Percentiles rank a stretch among this genome's conserved stretches.
phyloP scores from a whole-genome alignment of 2,888 invertebrate species.

The Apeira syringaria region DNA sequence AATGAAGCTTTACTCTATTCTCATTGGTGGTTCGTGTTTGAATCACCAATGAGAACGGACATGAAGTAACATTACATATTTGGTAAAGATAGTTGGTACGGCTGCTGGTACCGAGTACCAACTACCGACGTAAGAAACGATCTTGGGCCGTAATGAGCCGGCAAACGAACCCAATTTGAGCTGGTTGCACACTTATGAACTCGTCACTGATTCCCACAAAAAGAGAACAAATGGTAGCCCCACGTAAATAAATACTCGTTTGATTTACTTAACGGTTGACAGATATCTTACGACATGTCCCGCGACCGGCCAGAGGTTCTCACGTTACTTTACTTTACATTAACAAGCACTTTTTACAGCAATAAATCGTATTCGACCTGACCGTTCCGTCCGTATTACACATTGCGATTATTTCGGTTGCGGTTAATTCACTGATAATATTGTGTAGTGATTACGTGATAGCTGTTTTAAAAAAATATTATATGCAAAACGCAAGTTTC shows the following conservation, averaged over 20 bases:
- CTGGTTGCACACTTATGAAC: neutral
- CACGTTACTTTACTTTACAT: slow-evolving; percentile 31
- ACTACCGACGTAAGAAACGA: no score
- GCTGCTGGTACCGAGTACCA: no score
- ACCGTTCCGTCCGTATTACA: slow-evolving; percentile 1
- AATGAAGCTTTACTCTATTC: no score
- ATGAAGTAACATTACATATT: no score
- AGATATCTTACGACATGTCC: slow-evolving; percentile 24
- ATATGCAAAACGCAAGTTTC: no score
- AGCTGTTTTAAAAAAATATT: no score
- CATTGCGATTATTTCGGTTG: slow-evolving; percentile 9
- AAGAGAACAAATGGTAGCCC: slow-evolving; percentile 6
- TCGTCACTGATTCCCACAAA: neutral
- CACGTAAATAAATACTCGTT: slow-evolving; percentile 15
- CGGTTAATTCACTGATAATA: no score
- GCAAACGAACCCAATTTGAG: neutral
- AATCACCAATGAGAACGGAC: no score
- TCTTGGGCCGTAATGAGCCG: neutral
- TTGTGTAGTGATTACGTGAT: no score
- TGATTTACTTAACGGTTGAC: slow-evolving; percentile 25
- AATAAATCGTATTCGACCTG: slow-evolving; percentile 15
- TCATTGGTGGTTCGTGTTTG: no score
- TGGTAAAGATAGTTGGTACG: no score
- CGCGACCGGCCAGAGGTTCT: slow-evolving; percentile 24
- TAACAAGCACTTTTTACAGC: slow-evolving; percentile 15